phyloP scores from a whole-genome alignment of 2,797 vertebrate genomes.

The Echiichthys vipera region DNA sequence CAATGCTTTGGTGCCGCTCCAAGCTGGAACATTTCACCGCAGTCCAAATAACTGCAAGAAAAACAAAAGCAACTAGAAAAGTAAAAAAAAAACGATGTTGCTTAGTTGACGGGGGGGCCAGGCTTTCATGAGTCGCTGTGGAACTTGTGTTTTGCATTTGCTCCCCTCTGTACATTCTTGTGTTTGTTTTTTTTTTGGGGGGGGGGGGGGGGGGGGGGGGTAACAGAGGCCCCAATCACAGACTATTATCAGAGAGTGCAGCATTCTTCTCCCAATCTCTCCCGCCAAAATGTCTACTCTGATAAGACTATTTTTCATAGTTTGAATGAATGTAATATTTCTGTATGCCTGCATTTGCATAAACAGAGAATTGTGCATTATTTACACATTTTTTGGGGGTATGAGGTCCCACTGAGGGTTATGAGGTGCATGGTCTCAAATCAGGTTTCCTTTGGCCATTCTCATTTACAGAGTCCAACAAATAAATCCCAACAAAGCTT shows the following conservation, averaged over 20 bases:
- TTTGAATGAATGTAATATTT: conserved; percentile 4
- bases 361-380: conserved; percentile 9
- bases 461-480: conserved; percentile 62
- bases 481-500: conserved; percentile 73
- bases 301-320: conserved; percentile 17
- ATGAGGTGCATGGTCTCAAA: conserved; percentile 56
- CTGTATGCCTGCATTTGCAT: conserved; percentile 11
- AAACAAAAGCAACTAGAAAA: conserved; percentile 64
- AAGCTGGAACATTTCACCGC: conserved; percentile 70
- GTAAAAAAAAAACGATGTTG: conserved; percentile 68
- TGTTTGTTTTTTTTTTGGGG: conserved; percentile 27
- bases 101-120: conserved; percentile 68
- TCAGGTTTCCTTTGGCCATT: conserved; percentile 67
- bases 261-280: conserved; percentile 57
- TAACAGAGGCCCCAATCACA: conserved; percentile 52
- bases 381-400: conserved; percentile 8
- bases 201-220: conserved; percentile 20
- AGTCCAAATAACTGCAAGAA: conserved; percentile 66
- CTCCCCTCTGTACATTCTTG: conserved; percentile 73
- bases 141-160: conserved; percentile 81
- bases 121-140: conserved; percentile 73
- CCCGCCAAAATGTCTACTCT: conserved; percentile 32
- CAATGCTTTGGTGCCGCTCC: conserved; percentile 75
- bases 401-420: conserved; percentile 21
- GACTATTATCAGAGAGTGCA: conserved; percentile 49